Evolutionary conservation across 2,888 invertebrate genomes (phyloP).

Genomic region (Aspidiotus destructor): DNA sequence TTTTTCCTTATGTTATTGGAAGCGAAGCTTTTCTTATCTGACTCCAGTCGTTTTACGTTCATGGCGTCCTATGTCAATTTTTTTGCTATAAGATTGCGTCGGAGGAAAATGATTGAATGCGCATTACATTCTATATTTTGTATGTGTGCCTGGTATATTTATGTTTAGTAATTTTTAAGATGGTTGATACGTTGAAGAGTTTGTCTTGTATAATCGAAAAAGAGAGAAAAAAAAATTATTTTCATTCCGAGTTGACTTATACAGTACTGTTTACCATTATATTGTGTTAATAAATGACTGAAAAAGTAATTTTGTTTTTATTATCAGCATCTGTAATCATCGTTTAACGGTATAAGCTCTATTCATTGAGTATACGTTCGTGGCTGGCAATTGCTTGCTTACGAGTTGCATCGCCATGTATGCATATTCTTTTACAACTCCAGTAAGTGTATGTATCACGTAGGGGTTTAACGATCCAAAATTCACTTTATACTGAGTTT

Average conservation of each 20-base stretch:
- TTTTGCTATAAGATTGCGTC: not conserved
- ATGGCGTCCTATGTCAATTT: conserved; percentile 2
- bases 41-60: not conserved
- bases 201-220: conserved; percentile 13
- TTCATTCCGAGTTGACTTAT: conserved; percentile 22
- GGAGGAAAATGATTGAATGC: conserved; percentile 8
- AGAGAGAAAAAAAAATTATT: conserved; percentile 8
- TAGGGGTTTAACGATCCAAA: too few species aligned
- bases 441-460: too few species aligned
- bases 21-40: not conserved
- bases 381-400: too few species aligned
- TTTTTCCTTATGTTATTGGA: not conserved
- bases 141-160: conserved; percentile 3
- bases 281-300: conserved; percentile 32
- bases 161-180: conserved; percentile 15
- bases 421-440: too few species aligned
- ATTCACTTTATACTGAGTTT: too few species aligned
- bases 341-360: too few species aligned
- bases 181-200: conserved; percentile 9
- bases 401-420: too few species aligned
- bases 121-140: conserved; percentile 15
- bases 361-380: too few species aligned
- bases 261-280: conserved; percentile 32
- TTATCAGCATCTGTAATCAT: not conserved
- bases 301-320: conserved; percentile 12